These are phyloP conservation scores for Orthonevra nobilis DNA, from an alignment of 2,888 invertebrate species.

Conservation along the genomic window DNA sequence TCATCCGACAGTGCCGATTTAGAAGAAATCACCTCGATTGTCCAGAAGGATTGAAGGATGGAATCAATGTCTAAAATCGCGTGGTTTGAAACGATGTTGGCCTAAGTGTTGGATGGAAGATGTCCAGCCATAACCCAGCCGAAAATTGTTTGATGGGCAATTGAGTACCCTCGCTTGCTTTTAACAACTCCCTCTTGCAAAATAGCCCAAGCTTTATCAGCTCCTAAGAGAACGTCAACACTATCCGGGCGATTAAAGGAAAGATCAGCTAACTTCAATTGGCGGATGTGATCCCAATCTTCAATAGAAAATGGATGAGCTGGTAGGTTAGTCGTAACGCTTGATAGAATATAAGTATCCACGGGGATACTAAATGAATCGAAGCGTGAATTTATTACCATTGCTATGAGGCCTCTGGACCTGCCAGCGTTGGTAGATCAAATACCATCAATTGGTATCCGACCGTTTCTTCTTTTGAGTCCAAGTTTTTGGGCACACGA, in stretches of 20 bases:
- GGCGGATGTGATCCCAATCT: conserved; percentile 28
- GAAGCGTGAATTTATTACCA: neutral
- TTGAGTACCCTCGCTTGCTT: neutral
- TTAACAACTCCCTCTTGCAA: conserved; percentile 28
- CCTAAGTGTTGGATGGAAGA: too few species aligned
- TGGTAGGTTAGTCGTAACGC: neutral
- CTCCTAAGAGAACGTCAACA: conserved; percentile 52
- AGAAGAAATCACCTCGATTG: too few species aligned
- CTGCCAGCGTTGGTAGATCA: neutral
- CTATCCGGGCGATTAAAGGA: conserved; percentile 36
- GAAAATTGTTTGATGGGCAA: conserved; percentile 48
- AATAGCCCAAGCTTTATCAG: conserved; percentile 50
- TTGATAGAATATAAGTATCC: conserved; percentile 10
- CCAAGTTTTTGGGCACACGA: neutral
- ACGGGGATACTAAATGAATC: conserved; percentile 15
- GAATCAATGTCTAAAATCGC: conserved; percentile 18
- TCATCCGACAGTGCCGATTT: neutral
- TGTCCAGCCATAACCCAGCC: too few species aligned
- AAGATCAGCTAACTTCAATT: conserved; percentile 46
- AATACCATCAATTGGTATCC: neutral
- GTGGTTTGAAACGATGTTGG: conserved; percentile 7
- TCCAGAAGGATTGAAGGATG: too few species aligned
- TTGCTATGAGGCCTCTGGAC: conserved; percentile 4
- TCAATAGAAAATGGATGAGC: neutral
- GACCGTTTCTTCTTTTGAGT: too few species aligned